Evolutionary conservation across 2,888 invertebrate genomes (phyloP).

Genomic region (Holacanthella duospinosa): DNA sequence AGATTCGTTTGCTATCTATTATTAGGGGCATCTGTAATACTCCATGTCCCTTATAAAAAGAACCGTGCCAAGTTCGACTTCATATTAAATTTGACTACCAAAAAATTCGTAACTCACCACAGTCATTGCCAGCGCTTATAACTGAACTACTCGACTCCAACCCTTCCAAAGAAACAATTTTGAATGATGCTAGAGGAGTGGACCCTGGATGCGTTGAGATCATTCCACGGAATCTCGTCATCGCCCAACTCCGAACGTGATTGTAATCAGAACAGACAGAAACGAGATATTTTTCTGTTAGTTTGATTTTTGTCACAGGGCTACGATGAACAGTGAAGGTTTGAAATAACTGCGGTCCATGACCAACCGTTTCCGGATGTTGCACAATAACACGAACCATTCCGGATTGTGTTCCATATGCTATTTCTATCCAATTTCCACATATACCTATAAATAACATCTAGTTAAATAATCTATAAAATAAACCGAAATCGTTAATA

Average conservation of each 20-base stretch:
- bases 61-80: no score
- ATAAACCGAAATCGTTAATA: background rate
- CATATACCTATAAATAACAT: conserved; percentile 62
- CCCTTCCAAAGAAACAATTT: conserved; percentile 72
- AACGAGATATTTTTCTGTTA: conserved; percentile 89
- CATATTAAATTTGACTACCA: background rate
- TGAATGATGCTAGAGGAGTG: conserved; percentile 92
- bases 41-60: no score
- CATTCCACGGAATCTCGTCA: conserved; percentile 79
- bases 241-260: conserved; percentile 94
- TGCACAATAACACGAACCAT: conserved; percentile 86
- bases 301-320: conserved; percentile 84
- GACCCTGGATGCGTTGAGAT: conserved; percentile 98
- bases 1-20: no score
- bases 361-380: conserved; percentile 96
- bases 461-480: background rate
- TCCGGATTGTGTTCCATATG: conserved; percentile 92
- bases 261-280: conserved; percentile 96
- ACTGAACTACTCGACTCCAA: conserved; percentile 42
- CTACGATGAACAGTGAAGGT: conserved; percentile 95
- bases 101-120: conserved; percentile 45
- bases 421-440: conserved; percentile 99
- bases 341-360: conserved; percentile 90
- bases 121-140: conserved; percentile 52
- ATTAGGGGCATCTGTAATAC: no score